Base-by-base conservation (phyloP, 1,140 invertebrate genomes). In the Saccostrea cuccullata region DNA sequence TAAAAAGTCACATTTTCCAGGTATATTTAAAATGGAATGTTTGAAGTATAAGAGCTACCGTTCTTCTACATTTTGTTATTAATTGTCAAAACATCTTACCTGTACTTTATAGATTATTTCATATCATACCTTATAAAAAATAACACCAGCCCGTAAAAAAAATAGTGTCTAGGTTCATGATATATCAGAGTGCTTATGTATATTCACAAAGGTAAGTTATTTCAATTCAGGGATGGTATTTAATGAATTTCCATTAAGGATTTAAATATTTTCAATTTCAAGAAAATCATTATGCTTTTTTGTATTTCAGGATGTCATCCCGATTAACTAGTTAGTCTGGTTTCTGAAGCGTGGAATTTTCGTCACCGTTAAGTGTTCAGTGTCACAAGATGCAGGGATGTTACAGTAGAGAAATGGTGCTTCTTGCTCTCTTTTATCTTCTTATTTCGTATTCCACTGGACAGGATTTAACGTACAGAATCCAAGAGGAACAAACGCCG, bases 381-480 rank as follows among this genome's bases (percentile, higher is more conserved):
- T 20, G 20, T 36, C 12, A 55, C 82, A 84, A 55, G 40, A 84
- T 84, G 82, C 55, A 20, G 82, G 20, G 82, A 47, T 84, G 40
- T 55, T n/a, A 55, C 40, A 36, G 55, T 23, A 20, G 36, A 84
- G 17, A 84, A 36, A 23, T 84, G 9, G 40, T 55, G 82, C 9
- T 56, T 56, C 12, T 84, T 8, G 30, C n/a, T 15, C 40, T 55
- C 17, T 47, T 55, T 40, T n/a, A n/a, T 20, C 40, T 84, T 23
- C 26, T 64, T 6, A 36, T 60, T 64, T 60, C 84, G 30, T 23
- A 64, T 26, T n/a, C 70, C 0, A 73, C 8, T 2, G 83, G 40
- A 40, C 85, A 89, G 55, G 91, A 92, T 60, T 82, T 89, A 20
- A 82, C 55, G 36, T 92, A 92, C 88, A 85, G 70, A 26, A 85